A percentile compares a stretch with the other conserved stretches of the same genome.
These are phyloP conservation scores for Sialia sialis DNA, from an alignment of 2,113 vertebrate genomes.

Conservation along the genomic window DNA sequence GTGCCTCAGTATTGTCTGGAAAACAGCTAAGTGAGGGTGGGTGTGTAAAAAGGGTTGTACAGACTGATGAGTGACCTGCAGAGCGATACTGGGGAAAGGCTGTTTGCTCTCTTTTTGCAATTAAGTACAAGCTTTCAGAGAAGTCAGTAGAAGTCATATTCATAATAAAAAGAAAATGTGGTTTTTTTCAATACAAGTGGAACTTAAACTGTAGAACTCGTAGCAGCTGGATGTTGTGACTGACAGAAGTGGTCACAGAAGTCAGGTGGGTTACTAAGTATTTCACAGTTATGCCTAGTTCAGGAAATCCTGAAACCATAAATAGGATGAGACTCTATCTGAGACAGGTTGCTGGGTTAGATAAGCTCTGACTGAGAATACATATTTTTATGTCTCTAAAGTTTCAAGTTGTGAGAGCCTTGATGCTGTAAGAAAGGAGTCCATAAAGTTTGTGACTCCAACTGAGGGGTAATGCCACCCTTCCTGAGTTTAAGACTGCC, in stretches of 20 bases:
- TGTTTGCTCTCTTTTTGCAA: neutral
- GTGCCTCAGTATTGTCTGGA: neutral
- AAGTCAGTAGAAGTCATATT: neutral
- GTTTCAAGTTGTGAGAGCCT: neutral
- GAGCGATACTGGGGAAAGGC: accelerated
- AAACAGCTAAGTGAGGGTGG: neutral
- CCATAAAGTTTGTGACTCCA: neutral
- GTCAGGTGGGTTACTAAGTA: neutral
- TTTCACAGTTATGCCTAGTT: neutral
- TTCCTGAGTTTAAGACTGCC: neutral
- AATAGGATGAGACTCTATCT: neutral
- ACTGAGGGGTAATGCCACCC: accelerated
- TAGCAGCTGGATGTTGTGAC: neutral
- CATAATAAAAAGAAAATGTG: neutral
- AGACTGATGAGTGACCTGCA: neutral
- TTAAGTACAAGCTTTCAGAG: neutral
- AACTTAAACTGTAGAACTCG: neutral
- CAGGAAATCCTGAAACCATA: neutral
- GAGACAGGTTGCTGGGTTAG: neutral
- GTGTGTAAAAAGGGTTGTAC: neutral
- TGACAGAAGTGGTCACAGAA: neutral
- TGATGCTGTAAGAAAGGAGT: neutral
- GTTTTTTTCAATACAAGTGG: neutral
- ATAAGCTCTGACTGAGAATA: neutral
- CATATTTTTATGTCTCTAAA: neutral